Evolutionary conservation across 1,140 invertebrate genomes (phyloP).

Genomic region (Zophobas morio): DNA sequence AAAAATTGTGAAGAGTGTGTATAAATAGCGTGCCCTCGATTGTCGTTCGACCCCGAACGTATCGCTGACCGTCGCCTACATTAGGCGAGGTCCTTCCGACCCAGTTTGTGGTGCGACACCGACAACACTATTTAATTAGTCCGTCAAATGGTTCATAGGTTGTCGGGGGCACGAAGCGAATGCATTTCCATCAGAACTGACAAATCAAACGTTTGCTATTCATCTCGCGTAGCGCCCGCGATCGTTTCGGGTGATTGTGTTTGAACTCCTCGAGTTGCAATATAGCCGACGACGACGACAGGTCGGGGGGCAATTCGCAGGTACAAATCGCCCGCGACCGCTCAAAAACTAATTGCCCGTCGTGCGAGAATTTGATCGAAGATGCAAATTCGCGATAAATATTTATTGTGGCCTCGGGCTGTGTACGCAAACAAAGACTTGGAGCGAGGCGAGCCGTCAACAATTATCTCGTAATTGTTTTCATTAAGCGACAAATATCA

Average conservation of each 20-base stretch:
- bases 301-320: not conserved
- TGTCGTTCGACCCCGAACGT: no score
- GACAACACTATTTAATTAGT: slow-evolving; percentile 4
- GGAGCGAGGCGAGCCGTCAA: not conserved
- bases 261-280: not conserved
- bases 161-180: slow-evolving; percentile 9
- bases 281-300: not conserved
- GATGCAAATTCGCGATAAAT: not conserved
- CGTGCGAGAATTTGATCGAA: no score
- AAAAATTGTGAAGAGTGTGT: not conserved
- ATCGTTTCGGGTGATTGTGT: slow-evolving; percentile 3
- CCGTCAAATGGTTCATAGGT: slow-evolving; percentile 7
- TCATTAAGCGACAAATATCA: no score
- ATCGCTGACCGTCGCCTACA: no score
- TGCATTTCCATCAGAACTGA: slow-evolving; percentile 6
- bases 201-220: slow-evolving; percentile 14
- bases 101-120: not conserved
- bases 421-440: not conserved
- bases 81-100: not conserved
- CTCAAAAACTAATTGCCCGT: not conserved
- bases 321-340: not conserved
- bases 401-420: not conserved
- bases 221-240: not conserved
- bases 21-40: not conserved
- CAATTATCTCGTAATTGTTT: not conserved